Percentiles rank a stretch among this genome's conserved stretches.
phyloP scores from a whole-genome alignment of 2,113 vertebrate species.

The Tympanuchus pallidicinctus region DNA sequence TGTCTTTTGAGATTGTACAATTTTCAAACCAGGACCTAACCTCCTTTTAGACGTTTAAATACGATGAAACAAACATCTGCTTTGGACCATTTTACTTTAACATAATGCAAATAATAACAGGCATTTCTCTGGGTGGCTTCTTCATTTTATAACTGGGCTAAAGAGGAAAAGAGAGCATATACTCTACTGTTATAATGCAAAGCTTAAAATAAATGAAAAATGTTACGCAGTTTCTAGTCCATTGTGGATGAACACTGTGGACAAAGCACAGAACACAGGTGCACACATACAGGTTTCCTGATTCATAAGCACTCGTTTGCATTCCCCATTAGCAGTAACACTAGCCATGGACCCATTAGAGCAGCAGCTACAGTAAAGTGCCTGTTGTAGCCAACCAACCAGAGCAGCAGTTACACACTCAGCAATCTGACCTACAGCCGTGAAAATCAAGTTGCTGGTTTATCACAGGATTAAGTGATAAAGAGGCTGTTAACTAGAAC shows the following conservation, averaged over 20 bases:
- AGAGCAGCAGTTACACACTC: conserved; percentile 38
- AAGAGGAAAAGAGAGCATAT: not conserved
- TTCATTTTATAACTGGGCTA: not conserved
- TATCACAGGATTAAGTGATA: conserved; percentile 18
- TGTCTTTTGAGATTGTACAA: not conserved
- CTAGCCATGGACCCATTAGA: not conserved
- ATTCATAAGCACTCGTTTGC: not conserved
- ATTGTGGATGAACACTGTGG: rapidly evolving
- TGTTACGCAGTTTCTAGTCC: not conserved
- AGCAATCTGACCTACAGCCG: conserved; percentile 17
- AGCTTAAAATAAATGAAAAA: not conserved
- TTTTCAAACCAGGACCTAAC: not conserved
- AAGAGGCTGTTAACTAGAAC: conserved; percentile 20
- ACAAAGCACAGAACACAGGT: rapidly evolving
- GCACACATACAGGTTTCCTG: not conserved
- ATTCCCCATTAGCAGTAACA: not conserved
- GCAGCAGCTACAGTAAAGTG: not conserved
- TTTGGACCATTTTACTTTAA: not conserved
- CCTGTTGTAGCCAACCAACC: conserved; percentile 31
- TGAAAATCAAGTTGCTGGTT: conserved; percentile 26
- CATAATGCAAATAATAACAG: not conserved
- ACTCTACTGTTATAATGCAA: not conserved
- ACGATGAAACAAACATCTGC: not conserved
- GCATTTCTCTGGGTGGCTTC: not conserved
- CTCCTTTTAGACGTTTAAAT: not conserved